Conservation (phyloP, 2,888 invertebrate species). For the Synergus umbraculus region DNA sequence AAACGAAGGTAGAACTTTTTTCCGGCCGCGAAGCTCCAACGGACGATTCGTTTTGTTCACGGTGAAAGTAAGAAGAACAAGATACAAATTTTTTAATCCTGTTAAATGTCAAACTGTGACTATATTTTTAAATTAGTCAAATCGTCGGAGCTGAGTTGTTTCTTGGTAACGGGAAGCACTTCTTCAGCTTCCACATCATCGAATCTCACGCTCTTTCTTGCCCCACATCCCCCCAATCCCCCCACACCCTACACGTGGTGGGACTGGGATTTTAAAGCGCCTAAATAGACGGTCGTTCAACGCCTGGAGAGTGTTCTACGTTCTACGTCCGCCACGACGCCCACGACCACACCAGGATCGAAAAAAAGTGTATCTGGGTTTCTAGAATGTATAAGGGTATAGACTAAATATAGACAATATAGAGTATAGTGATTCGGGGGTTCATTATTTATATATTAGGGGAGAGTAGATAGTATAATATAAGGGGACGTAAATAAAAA, state of each 20-base stretch:
- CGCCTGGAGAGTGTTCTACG: neutral
- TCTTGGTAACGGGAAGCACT: constrained; percentile 41
- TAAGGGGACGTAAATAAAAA: no score
- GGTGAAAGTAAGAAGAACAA: neutral
- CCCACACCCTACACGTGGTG: constrained; percentile 42
- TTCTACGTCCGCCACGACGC: no score
- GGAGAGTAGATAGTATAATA: no score
- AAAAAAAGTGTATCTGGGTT: no score
- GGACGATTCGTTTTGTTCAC: neutral
- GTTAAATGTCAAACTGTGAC: neutral
- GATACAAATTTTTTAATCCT: neutral
- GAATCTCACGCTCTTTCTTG: constrained; percentile 52
- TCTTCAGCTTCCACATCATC: constrained; percentile 69
- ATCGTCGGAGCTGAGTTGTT: neutral
- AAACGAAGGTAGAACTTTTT: neutral
- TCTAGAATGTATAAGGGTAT: no score
- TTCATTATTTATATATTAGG: no score
- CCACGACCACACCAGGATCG: no score
- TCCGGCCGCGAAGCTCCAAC: neutral
- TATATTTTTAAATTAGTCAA: neutral
- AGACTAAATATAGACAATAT: no score
- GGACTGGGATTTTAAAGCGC: neutral
- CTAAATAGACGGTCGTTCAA: constrained; percentile 1
- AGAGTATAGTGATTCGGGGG: no score
- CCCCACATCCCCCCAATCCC: constrained; percentile 51